Percentiles rank a stretch among this genome's conserved stretches.
Evolutionary conservation across 1,140 invertebrate genomes (phyloP).

Genomic region (Bombus superbus): DNA sequence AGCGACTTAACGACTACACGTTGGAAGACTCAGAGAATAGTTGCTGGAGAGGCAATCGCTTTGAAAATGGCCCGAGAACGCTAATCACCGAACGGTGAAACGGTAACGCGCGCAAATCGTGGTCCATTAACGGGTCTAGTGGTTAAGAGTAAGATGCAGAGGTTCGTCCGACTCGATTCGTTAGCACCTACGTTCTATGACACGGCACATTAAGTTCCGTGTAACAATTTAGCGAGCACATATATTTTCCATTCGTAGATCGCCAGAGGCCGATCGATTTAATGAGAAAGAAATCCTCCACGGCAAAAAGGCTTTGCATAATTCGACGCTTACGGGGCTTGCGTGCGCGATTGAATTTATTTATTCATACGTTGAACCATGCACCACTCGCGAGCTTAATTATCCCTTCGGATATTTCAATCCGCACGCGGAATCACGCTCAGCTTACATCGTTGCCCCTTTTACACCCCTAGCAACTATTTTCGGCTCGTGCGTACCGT

Average conservation of each 20-base stretch:
- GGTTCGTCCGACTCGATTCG: slow-evolving; percentile 1
- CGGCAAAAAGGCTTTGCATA: neutral
- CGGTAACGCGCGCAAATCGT: slow-evolving; percentile 30
- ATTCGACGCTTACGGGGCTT: neutral
- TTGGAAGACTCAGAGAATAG: neutral
- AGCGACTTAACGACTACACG: neutral
- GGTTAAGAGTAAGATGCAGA: neutral
- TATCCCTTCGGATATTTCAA: slow-evolving; percentile 54
- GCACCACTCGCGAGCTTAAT: slow-evolving; percentile 40
- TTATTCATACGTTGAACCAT: slow-evolving; percentile 6
- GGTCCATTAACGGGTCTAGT: slow-evolving; percentile 2
- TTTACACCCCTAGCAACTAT: slow-evolving; percentile 56
- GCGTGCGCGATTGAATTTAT: neutral
- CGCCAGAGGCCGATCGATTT: neutral
- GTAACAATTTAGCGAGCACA: slow-evolving; percentile 28
- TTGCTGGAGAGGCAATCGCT: neutral
- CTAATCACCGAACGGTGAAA: slow-evolving; percentile 20
- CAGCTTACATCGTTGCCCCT: slow-evolving; percentile 56
- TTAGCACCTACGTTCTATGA: slow-evolving; percentile 39
- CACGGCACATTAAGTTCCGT: slow-evolving; percentile 30
- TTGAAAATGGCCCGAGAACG: slow-evolving; percentile 24
- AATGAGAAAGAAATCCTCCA: neutral
- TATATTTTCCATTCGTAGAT: slow-evolving; percentile 17
- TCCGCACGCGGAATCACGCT: slow-evolving; percentile 58
- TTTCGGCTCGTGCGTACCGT: slow-evolving; percentile 11